Base-by-base conservation (phyloP, 2,888 invertebrate species). In the Autographa pulchrina region DNA sequence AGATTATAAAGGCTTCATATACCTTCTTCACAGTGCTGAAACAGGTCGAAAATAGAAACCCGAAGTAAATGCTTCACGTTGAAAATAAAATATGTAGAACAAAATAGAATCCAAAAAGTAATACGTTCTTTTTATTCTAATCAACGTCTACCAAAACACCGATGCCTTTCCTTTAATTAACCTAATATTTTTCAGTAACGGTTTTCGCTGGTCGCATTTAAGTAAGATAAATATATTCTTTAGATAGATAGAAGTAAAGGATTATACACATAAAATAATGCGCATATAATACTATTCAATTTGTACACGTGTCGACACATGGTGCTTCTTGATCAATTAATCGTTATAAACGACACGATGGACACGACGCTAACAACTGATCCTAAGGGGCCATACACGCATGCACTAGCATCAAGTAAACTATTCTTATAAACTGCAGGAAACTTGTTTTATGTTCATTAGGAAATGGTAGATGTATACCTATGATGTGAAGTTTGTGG, bases 1-100 rank as follows among this genome's bases (percentile, higher is more conserved):
- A 96, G 96, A 95, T 96, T 18, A 88, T 96, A 25, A 95, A 95
- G 82, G 91, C 94, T 0, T 96, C 96, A 0, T 96, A 96, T 84
- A 94, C 96, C 0, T 95, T 96, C 83, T 96, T 96, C 81, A 96
- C 96, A 0, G 93, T 96, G 0, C 84, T 94, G 14, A 88, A 92
- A 65, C 90, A 89, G 74, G 88, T 91, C 0, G 89, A 88, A 54
- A 88, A 88, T 6, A 76, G 82, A 62, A 72, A 69, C 31, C 85
- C 88, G 31, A 54, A 76, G 25, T 75, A 65, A 59, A 43, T 16
- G 48, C n/a, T 48, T 16, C 43, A 43, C 16, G 16, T 43, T n/a
- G 16, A 6, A 48, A n/a, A n/a, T 1, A 7, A 7, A n/a, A n/a
- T 1, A n/a, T 0, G 6, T 48, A 48, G 48, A 16, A 48, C 4